A percentile compares a stretch with the other conserved stretches of the same genome.
These are phyloP conservation scores for Tachycineta bicolor DNA, from an alignment of 2,113 vertebrate species.

Conservation along the genomic window DNA sequence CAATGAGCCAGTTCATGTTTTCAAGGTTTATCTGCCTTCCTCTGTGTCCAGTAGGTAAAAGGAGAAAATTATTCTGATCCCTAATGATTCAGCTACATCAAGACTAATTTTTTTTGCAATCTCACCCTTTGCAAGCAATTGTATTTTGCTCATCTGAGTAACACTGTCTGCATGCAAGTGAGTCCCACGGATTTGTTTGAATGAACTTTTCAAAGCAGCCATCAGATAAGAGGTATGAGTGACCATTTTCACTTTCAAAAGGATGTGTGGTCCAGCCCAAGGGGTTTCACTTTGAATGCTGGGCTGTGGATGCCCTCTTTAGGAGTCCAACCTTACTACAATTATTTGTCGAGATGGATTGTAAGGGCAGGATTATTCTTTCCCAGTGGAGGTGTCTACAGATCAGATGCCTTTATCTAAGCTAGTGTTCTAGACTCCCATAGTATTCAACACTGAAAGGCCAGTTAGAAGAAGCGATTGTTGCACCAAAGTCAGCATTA, in stretches of 20 bases:
- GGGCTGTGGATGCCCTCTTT: neutral
- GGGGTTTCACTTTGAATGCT: neutral
- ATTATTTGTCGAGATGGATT: neutral
- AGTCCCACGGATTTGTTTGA: neutral
- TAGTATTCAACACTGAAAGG: neutral
- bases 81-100: neutral
- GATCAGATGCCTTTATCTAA: neutral
- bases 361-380: neutral
- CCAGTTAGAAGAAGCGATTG: neutral
- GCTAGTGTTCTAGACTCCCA: neutral
- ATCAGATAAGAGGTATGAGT: neutral
- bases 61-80: neutral
- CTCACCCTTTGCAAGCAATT: accelerated
- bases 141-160: neutral
- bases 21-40: neutral
- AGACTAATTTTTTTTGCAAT: neutral
- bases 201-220: neutral
- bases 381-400: neutral
- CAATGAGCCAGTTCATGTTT: neutral
- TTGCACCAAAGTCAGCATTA: neutral
- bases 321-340: conserved; percentile 6
- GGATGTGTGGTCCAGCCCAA: neutral
- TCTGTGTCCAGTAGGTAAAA: neutral
- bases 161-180: neutral
- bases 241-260: neutral